Evolutionary conservation across 2,113 vertebrate species (phyloP).

Genomic region (Thomomys bottae): DNA sequence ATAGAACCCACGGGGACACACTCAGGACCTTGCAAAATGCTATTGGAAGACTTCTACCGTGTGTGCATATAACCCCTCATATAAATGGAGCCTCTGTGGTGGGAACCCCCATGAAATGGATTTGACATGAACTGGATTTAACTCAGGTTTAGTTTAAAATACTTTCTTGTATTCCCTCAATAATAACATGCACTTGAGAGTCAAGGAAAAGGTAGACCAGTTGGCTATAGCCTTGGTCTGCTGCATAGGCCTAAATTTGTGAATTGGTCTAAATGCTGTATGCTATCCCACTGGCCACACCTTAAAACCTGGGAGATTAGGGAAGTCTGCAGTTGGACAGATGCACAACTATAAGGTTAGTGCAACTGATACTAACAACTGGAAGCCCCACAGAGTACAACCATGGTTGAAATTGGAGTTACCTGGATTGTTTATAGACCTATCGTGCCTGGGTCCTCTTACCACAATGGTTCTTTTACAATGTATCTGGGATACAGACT

Average conservation of each 20-base stretch:
- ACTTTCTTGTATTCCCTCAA: background rate
- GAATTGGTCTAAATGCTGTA: fast-evolving
- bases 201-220: background rate
- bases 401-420: fast-evolving
- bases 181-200: background rate
- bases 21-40: fast-evolving
- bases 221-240: background rate
- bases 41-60: fast-evolving
- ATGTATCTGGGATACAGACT: background rate
- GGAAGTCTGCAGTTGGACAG: too few relatives aligned
- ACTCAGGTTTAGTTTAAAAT: background rate
- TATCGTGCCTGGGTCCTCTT: background rate
- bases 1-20: background rate
- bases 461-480: background rate
- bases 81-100: background rate
- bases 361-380: background rate
- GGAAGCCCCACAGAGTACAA: too few relatives aligned
- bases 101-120: background rate
- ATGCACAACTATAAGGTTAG: fast-evolving
- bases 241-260: too few relatives aligned
- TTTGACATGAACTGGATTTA: background rate
- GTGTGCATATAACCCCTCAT: fast-evolving
- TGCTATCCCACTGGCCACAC: background rate
- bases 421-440: background rate
- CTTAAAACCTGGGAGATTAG: fast-evolving